A percentile compares a stretch with the other conserved stretches of the same genome.
These are phyloP conservation scores for Ancistrus triradiatus DNA, from an alignment of 2,113 vertebrate species.

Conservation along the genomic window DNA sequence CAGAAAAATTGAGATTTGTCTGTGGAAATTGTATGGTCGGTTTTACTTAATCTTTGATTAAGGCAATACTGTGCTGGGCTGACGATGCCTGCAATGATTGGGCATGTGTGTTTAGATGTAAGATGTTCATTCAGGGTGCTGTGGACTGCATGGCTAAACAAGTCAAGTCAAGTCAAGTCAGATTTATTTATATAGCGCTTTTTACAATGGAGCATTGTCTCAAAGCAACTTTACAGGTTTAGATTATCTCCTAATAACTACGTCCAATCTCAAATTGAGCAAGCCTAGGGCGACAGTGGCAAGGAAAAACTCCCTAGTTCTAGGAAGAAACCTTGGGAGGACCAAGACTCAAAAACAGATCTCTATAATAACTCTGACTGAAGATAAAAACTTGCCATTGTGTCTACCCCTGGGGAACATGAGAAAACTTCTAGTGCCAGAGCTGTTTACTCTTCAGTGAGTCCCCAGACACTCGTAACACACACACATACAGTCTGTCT, in stretches of 20 bases:
- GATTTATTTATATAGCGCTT: too few species aligned
- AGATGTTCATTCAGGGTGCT: constrained; percentile 42
- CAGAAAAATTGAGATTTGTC: too few species aligned
- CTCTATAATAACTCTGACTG: constrained; percentile 45
- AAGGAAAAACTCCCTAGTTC: too few species aligned
- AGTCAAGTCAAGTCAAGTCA: too few species aligned
- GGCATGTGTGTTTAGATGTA: not conserved
- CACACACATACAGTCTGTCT: constrained; percentile 19
- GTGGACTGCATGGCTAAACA: constrained; percentile 41
- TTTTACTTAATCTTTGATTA: constrained; percentile 41
- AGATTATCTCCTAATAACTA: too few species aligned
- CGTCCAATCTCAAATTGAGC: too few species aligned
- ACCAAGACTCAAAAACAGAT: too few species aligned
- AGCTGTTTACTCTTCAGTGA: constrained; percentile 21
- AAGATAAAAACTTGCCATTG: constrained; percentile 43
- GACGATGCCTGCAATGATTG: constrained; percentile 11
- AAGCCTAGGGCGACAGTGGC: too few species aligned
- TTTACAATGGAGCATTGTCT: too few species aligned
- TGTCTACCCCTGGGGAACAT: constrained; percentile 35
- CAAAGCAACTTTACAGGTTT: too few species aligned
- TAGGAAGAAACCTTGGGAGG: too few species aligned
- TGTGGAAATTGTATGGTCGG: too few species aligned
- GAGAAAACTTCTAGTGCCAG: constrained; percentile 36
- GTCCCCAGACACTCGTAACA: constrained; percentile 17
- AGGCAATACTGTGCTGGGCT: constrained; percentile 29